phyloP scores from a whole-genome alignment of 2,888 invertebrate species.

The Ypsolopha scabrella region DNA sequence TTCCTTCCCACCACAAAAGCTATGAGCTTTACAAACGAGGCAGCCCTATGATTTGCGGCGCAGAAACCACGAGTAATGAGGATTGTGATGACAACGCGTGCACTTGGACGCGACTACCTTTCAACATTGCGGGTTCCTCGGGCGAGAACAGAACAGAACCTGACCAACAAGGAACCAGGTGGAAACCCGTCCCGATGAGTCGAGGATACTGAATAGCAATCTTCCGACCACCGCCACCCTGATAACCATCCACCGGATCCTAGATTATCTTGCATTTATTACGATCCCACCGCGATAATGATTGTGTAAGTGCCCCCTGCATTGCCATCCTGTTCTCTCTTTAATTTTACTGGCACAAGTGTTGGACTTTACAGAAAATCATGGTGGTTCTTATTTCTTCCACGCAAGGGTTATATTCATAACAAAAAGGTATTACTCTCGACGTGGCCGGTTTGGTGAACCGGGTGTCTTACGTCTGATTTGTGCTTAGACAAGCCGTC shows the following conservation, averaged over 20 bases:
- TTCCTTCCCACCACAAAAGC: no score
- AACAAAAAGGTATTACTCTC: background rate
- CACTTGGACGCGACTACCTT: background rate
- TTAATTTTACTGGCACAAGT: background rate
- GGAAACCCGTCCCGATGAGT: background rate
- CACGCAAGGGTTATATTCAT: background rate
- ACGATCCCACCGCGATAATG: conserved; percentile 2
- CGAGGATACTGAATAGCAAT: background rate
- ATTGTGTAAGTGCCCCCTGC: background rate
- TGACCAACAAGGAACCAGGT: no score
- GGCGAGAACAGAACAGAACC: background rate
- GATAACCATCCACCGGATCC: background rate
- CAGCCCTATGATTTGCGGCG: no score
- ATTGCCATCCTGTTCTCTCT: background rate
- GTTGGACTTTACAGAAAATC: background rate
- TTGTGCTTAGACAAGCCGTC: background rate
- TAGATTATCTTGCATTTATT: conserved; percentile 2
- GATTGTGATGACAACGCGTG: no score
- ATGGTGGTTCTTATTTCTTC: background rate
- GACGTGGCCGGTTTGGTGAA: background rate
- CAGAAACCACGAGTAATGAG: no score
- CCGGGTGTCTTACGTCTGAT: background rate
- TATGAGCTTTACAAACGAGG: no score
- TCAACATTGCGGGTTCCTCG: background rate
- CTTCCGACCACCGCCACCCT: conserved; percentile 1